Evolutionary conservation across 2,888 invertebrate genomes (phyloP).

Genomic region (Deilephila porcellus): DNA sequence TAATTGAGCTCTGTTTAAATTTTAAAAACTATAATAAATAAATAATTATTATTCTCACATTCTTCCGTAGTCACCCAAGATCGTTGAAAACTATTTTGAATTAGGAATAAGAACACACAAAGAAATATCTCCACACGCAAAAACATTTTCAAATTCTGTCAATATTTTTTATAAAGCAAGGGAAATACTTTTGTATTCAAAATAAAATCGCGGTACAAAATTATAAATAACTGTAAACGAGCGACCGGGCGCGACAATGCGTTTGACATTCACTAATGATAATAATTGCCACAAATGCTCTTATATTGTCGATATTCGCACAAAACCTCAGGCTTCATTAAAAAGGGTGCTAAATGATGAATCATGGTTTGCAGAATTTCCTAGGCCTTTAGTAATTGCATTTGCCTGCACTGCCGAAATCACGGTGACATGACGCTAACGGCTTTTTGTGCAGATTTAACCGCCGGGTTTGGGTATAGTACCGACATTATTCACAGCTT

Average conservation of each 20-base stretch:
- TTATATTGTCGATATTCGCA: conserved; percentile 43
- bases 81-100: conserved; percentile 37
- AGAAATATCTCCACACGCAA: background rate
- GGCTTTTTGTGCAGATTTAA: background rate
- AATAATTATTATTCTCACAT: conserved; percentile 54
- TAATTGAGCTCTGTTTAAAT: background rate
- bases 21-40: background rate
- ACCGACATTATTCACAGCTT: background rate
- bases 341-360: conserved; percentile 19
- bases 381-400: background rate
- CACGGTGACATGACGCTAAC: background rate
- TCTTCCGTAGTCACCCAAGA: conserved; percentile 69
- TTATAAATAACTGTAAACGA: conserved; percentile 26
- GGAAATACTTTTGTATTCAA: background rate
- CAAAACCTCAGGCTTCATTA: conserved; percentile 22
- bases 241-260: conserved; percentile 40
- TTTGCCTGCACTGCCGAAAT: conserved; percentile 10
- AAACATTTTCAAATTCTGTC: conserved; percentile 8
- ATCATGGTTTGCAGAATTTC: conserved; percentile 14
- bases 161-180: background rate
- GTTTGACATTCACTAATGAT: conserved; percentile 45
- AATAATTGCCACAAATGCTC: conserved; percentile 44
- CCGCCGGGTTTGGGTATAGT: conserved; percentile 5
- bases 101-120: conserved; percentile 43
- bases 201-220: background rate